phyloP scores from a whole-genome alignment of 2,888 invertebrate species.

The Lycophotia porphyrea region DNA sequence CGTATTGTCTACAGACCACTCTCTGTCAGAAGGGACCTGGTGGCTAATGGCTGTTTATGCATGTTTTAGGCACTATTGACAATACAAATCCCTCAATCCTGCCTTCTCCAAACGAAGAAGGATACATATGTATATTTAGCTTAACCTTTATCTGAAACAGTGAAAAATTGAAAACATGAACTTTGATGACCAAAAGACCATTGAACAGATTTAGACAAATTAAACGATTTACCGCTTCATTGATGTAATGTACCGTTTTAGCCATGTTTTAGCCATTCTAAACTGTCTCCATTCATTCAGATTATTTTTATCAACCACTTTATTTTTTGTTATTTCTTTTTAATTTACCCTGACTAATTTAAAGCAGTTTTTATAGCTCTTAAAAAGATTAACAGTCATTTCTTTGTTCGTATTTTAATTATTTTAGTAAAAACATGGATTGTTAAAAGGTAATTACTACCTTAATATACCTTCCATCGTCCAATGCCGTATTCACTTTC shows the following conservation, averaged over 20 bases:
- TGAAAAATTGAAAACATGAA: constrained; percentile 15
- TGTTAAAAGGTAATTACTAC: neutral
- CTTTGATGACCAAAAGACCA: constrained; percentile 29
- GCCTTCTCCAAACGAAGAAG: neutral
- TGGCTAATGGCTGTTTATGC: neutral
- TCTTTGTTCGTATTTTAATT: constrained; percentile 22
- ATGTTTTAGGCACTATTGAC: neutral
- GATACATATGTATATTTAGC: neutral
- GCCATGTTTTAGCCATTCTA: constrained; percentile 30
- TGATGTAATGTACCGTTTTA: constrained; percentile 45
- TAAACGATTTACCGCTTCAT: constrained; percentile 53
- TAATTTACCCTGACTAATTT: constrained; percentile 37
- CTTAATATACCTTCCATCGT: too few relatives aligned
- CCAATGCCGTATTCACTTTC: too few relatives aligned
- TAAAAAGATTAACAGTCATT: constrained; percentile 54
- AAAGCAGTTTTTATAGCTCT: constrained; percentile 50
- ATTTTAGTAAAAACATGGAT: constrained; percentile 7
- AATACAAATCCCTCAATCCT: too few relatives aligned
- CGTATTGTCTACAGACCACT: neutral
- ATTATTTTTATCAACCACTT: constrained; percentile 38
- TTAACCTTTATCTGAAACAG: neutral
- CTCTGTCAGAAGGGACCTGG: neutral
- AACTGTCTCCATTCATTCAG: constrained; percentile 39
- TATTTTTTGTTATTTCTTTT: constrained; percentile 37
- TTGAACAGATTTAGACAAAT: constrained; percentile 30